Conservation (phyloP, 64 coral and sea anemone genomes). For the Platygyra sinensis region DNA sequence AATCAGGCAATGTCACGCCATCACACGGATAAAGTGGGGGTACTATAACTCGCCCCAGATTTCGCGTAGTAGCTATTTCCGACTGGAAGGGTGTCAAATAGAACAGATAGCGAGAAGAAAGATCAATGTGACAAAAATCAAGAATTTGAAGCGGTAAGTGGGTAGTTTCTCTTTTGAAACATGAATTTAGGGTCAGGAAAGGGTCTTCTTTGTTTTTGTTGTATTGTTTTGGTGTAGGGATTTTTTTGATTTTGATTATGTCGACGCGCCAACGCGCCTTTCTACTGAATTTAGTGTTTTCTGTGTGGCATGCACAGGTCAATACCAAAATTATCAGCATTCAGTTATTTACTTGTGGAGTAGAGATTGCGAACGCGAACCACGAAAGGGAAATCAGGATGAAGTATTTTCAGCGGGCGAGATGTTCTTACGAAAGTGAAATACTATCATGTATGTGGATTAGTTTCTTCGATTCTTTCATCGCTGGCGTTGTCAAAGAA, state of each 20-base stretch:
- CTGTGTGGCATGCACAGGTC: background rate
- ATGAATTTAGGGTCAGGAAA: background rate
- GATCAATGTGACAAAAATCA: background rate
- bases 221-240: background rate
- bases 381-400: background rate
- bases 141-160: conserved; percentile 15
- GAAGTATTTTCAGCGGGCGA: background rate
- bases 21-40: too few species aligned
- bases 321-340: background rate
- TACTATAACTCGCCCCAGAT: too few species aligned
- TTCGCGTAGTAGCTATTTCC: too few species aligned
- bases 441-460: background rate
- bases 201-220: too few species aligned
- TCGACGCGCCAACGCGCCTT: background rate
- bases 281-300: background rate
- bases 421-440: background rate
- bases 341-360: background rate
- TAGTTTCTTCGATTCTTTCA: conserved; percentile 6
- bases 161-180: background rate
- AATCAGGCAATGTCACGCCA: too few species aligned
- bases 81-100: background rate
- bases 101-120: background rate
- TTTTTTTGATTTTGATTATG: background rate
- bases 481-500: background rate
- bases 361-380: background rate